phyloP scores from a whole-genome alignment of 2,113 vertebrate genomes.

The Pavo muticus region DNA sequence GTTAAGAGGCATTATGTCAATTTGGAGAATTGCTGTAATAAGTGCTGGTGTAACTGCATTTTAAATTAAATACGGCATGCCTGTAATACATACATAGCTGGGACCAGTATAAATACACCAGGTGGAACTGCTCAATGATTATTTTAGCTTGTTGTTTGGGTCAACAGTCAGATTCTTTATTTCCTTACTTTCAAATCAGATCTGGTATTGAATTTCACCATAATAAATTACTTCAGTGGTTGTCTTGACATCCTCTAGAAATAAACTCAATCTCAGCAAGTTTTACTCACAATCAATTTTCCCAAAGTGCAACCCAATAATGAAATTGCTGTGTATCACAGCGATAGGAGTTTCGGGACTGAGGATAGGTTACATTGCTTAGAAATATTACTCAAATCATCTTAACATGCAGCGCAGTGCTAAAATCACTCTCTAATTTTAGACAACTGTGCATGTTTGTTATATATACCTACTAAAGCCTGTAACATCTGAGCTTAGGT shows the following conservation, averaged over 20 bases:
- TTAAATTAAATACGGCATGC: neutral
- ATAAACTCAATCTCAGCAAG: neutral
- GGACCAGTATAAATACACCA: neutral
- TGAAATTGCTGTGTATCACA: neutral
- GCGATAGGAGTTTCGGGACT: neutral
- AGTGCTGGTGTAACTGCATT: neutral
- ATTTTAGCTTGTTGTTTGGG: neutral
- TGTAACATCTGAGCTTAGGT: neutral
- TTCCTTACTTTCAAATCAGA: neutral
- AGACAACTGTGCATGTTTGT: neutral
- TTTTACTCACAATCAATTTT: neutral
- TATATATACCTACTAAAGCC: neutral
- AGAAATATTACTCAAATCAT: neutral
- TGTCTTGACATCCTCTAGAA: neutral
- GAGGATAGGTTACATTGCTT: neutral
- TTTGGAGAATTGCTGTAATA: neutral
- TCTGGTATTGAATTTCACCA: neutral
- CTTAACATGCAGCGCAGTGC: neutral
- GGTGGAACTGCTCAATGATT: neutral
- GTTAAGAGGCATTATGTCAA: neutral
- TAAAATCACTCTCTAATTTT: neutral
- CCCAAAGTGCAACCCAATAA: neutral
- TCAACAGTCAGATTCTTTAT: neutral
- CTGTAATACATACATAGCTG: neutral
- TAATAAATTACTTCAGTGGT: neutral